phyloP scores from a whole-genome alignment of 1,140 invertebrate species.

The Cyclargus thomasi region DNA sequence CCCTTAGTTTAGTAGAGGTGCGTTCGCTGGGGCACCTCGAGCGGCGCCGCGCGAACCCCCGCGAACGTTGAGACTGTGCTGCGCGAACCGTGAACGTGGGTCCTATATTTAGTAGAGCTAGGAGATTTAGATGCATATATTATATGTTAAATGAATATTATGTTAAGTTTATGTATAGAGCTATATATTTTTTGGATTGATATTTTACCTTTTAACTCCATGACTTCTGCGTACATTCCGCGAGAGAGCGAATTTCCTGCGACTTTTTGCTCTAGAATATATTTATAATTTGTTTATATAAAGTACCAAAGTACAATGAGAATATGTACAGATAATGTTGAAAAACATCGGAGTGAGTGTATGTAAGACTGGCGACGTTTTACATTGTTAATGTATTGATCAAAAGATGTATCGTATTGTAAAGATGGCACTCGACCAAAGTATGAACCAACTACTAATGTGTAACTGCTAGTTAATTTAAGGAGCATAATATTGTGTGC shows the following conservation, averaged over 20 bases:
- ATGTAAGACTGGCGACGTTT: not conserved
- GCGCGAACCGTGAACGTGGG: not conserved
- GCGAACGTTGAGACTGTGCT: not conserved
- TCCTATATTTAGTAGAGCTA: constrained; percentile 7
- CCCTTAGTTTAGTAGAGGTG: constrained; percentile 33
- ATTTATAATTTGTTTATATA: not conserved
- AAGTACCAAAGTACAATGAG: not conserved
- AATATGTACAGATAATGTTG: not conserved
- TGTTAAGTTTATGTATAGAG: constrained; percentile 25
- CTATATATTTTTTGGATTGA: constrained; percentile 9
- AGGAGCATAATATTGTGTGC: not conserved
- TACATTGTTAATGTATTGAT: not conserved
- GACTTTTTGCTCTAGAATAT: not conserved
- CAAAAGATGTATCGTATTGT: not conserved
- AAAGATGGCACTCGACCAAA: constrained; percentile 1
- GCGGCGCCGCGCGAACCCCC: not conserved
- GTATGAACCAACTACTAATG: not conserved
- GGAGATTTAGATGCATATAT: constrained; percentile 19
- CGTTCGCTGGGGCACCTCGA: constrained; percentile 20
- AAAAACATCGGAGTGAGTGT: not conserved
- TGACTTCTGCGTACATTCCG: constrained; percentile 60
- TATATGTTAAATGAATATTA: constrained; percentile 24
- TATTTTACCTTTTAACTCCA: constrained; percentile 40
- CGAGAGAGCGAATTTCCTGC: constrained; percentile 29
- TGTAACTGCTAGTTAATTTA: not conserved